Base-by-base conservation (phyloP, 1,140 invertebrate species). In the Euwallacea similis region DNA sequence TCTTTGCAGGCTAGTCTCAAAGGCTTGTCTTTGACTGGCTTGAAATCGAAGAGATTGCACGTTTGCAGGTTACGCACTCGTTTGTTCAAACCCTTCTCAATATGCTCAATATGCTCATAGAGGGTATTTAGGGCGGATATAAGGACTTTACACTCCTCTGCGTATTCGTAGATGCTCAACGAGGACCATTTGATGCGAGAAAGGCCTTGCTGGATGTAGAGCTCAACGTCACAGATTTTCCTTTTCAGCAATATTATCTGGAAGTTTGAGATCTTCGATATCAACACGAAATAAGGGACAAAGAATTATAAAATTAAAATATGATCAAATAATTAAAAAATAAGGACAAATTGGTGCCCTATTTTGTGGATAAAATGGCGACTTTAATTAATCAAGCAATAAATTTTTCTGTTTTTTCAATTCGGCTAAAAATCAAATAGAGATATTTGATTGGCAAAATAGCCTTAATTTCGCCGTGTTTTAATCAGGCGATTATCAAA, bases 171-270 rank as follows among this genome's bases (percentile, higher is more conserved):
- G 55, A 96, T 94, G 10, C 90, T 89, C 3, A 95, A 83, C 0
- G 92, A 93, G 70, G 88, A 90, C 94, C 94, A 96, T 64, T 90
- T 93, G 42, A 94, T 88, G 42, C 93, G 86, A 7, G 88, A 90
- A 0, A 92, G 80, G 7, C 93, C 94, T 33, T 92, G 91, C 67
- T 91, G 86, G 62, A 97, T 90, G 53, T 89, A 86, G 21, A 89
- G 86, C 76, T 94, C 91, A 54, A 93, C 86, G 47, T 93, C 87
- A 76, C 87, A 83, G 4, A 95, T 84, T 71, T 89, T 87, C 0
- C 84, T 84, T 66, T 88, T 89, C 73, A 92, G 79, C 16, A 93
- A 85, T 71, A 88, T 83, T 7, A 90, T 80, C 86, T 87, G n/a
- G 4, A 58, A 50, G 46, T 50, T 50, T 6, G 13, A 11, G 9